A percentile compares a stretch with the other conserved stretches of the same genome.
Conservation (phyloP, 2,113 vertebrate genomes). For the Chlamydotis undulata region DNA sequence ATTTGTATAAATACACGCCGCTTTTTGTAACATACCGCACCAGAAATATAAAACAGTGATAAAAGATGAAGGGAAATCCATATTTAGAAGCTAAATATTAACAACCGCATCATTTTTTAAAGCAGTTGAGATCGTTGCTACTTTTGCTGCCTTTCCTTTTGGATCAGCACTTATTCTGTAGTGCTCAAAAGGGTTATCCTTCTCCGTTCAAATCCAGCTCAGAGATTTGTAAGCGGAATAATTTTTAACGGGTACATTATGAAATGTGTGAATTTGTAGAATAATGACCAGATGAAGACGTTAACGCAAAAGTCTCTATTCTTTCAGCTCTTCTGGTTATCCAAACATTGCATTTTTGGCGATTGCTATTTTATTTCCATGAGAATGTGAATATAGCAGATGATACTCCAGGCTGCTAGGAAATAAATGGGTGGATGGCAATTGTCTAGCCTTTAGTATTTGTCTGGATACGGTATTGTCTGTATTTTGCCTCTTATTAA, state of each 20-base stretch:
- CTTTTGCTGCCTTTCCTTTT: background rate
- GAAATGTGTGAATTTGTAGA: background rate
- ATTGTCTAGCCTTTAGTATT: background rate
- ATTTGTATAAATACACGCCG: background rate
- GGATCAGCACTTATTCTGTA: background rate
- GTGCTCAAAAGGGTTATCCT: background rate
- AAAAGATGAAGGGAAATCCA: background rate
- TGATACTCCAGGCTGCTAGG: background rate
- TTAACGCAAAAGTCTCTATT: background rate
- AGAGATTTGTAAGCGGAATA: background rate
- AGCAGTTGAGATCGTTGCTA: background rate
- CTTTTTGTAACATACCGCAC: background rate
- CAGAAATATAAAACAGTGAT: background rate
- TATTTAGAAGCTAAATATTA: background rate
- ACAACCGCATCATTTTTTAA: background rate
- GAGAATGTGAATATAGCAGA: background rate
- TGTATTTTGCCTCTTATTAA: background rate
- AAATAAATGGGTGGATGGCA: background rate
- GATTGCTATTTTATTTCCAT: background rate
- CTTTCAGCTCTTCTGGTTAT: background rate
- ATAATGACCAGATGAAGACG: background rate
- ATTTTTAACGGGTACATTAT: background rate
- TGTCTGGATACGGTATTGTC: background rate
- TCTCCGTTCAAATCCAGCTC: background rate
- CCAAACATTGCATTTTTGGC: background rate